phyloP scores from a whole-genome alignment of 2,888 invertebrate genomes.

The Dryobotodes eremita region DNA sequence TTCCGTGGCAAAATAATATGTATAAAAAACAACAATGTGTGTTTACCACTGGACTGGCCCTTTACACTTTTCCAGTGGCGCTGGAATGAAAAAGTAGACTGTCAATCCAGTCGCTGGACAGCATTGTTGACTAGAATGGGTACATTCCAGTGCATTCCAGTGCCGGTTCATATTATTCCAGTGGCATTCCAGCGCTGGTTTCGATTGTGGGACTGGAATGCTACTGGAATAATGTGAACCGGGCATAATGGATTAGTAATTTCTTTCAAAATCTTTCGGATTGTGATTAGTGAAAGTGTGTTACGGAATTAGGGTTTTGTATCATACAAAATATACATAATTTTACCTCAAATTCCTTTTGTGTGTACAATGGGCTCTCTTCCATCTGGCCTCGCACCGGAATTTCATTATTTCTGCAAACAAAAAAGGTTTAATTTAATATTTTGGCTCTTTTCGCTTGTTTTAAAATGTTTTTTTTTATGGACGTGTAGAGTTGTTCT shows the following conservation, averaged over 20 bases:
- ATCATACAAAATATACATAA: constrained; percentile 16
- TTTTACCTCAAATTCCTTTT: constrained; percentile 89
- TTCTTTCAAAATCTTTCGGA: too few relatives aligned
- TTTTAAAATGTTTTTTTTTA: background rate
- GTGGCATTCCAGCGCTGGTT: background rate
- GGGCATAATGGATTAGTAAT: background rate
- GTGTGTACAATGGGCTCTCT: constrained; percentile 90
- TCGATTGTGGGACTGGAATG: background rate
- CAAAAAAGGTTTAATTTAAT: constrained; percentile 64
- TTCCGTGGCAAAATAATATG: too few relatives aligned
- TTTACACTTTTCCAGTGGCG: background rate
- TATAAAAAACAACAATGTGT: background rate
- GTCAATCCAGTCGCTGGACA: background rate
- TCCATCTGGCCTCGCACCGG: constrained; percentile 84
- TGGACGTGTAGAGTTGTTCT: constrained; percentile 9
- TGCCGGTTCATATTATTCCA: background rate
- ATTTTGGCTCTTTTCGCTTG: background rate
- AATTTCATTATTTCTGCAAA: constrained; percentile 78
- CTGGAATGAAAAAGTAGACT: background rate
- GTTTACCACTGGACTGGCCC: background rate
- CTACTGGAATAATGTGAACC: background rate
- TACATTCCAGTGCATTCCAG: background rate
- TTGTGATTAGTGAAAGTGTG: too few relatives aligned
- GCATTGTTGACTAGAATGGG: too few relatives aligned
- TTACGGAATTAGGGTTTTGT: background rate